phyloP scores from a whole-genome alignment of 2,797 vertebrate species.

The Yasuhikotakia modesta region DNA sequence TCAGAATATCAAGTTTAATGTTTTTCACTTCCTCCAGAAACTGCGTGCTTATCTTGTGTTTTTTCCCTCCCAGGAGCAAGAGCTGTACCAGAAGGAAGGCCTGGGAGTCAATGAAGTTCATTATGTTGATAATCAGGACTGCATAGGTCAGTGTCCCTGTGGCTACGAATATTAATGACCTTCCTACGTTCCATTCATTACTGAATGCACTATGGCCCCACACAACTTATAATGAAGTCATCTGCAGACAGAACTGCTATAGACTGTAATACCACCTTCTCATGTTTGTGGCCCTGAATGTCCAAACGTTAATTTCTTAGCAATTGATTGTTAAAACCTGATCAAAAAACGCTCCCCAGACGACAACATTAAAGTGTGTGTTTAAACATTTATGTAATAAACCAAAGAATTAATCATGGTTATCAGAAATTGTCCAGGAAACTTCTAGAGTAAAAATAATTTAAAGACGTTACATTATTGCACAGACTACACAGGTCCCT shows the following conservation, averaged over 20 bases:
- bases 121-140: slow-evolving; percentile 92
- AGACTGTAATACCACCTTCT: background rate
- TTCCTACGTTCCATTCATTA: slow-evolving; percentile 23
- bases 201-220: background rate
- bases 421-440: background rate
- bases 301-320: background rate
- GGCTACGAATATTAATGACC: slow-evolving; percentile 14
- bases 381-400: background rate
- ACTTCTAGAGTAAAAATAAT: background rate
- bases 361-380: background rate
- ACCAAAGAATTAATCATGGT: background rate
- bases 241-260: background rate
- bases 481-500: background rate
- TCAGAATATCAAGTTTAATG: slow-evolving; percentile 16
- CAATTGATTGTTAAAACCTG: background rate
- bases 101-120: slow-evolving; percentile 90
- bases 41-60: background rate
- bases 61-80: slow-evolving; percentile 81
- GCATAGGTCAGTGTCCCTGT: slow-evolving; percentile 79
- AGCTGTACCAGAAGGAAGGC: slow-evolving; percentile 90
- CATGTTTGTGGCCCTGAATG: background rate
- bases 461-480: background rate
- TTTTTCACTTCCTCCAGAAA: slow-evolving; percentile 16
- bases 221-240: slow-evolving; percentile 2
- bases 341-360: background rate